phyloP scores from a whole-genome alignment of 2,888 invertebrate species.

The Trileptium ribeirensis region DNA sequence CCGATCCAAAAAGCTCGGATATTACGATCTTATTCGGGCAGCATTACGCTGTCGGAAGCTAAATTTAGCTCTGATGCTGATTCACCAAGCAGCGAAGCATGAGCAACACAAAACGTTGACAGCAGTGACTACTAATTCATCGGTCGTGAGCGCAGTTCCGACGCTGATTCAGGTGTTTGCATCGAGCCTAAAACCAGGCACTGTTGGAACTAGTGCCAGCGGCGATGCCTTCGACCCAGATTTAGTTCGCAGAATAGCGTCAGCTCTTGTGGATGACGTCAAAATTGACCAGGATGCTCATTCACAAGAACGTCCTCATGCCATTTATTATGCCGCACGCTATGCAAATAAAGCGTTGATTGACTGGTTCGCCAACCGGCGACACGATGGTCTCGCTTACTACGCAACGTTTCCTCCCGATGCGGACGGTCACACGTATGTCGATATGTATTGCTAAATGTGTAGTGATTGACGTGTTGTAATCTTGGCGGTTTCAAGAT shows the following conservation, averaged over 20 bases:
- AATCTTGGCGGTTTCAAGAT: no score
- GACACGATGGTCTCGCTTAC: neutral
- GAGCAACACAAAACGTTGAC: neutral
- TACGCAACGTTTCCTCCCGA: neutral
- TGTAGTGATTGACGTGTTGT: no score
- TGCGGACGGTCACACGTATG: neutral
- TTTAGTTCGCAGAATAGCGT: neutral
- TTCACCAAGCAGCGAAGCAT: conserved; percentile 31
- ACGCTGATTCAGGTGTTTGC: neutral
- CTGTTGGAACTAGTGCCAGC: neutral
- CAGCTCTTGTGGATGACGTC: neutral
- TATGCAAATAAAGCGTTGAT: neutral
- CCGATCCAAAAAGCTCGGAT: neutral
- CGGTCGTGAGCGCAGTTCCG: neutral
- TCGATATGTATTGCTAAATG: no score
- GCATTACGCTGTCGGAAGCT: conserved; percentile 53
- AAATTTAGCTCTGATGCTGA: conserved; percentile 53
- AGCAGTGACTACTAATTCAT: neutral
- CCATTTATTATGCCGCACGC: neutral
- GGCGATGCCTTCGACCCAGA: neutral
- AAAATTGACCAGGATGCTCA: neutral
- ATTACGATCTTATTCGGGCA: conserved; percentile 45
- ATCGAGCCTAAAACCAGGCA: neutral
- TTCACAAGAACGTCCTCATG: neutral
- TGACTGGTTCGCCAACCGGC: neutral